Evolutionary conservation across 2,797 vertebrate genomes (phyloP).

Genomic region (Carapus acus): DNA sequence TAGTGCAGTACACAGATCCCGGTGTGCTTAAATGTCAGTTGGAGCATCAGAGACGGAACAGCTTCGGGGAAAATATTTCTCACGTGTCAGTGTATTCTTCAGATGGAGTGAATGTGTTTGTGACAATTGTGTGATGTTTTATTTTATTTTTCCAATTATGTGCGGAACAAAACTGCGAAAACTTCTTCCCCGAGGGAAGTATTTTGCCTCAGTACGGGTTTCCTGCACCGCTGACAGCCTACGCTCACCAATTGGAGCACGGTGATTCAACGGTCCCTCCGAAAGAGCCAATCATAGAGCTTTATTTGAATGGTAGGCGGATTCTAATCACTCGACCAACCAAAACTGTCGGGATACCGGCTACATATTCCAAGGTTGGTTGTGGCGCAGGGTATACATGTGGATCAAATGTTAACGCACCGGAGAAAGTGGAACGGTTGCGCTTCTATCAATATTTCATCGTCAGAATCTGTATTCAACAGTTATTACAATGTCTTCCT

Average conservation of each 20-base stretch:
- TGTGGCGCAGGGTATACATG: slow-evolving; percentile 53
- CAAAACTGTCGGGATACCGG: accelerated
- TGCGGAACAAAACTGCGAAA: slow-evolving; percentile 59
- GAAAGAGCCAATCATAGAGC: neutral
- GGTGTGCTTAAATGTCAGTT: slow-evolving; percentile 29
- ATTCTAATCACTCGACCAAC: slow-evolving; percentile 38
- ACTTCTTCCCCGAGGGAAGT: slow-evolving; percentile 61
- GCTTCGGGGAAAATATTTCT: slow-evolving; percentile 38
- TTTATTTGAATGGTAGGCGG: slow-evolving; percentile 32
- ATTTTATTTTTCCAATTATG: slow-evolving; percentile 50
- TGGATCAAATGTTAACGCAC: slow-evolving; percentile 52
- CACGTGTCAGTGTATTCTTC: slow-evolving; percentile 19
- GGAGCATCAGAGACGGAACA: slow-evolving; percentile 8
- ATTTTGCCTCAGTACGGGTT: slow-evolving; percentile 63
- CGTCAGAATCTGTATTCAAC: neutral
- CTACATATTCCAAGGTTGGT: slow-evolving; percentile 36
- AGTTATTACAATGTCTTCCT: slow-evolving; percentile 61
- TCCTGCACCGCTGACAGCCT: slow-evolving; percentile 39
- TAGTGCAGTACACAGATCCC: slow-evolving; percentile 64
- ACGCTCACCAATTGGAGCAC: slow-evolving; percentile 42
- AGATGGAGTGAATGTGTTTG: neutral
- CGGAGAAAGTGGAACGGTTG: neutral
- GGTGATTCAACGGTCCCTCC: neutral
- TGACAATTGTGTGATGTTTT: slow-evolving; percentile 19
- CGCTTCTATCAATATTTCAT: neutral